phyloP scores from a whole-genome alignment of 1,140 invertebrate species.

The Spodoptera litura region DNA sequence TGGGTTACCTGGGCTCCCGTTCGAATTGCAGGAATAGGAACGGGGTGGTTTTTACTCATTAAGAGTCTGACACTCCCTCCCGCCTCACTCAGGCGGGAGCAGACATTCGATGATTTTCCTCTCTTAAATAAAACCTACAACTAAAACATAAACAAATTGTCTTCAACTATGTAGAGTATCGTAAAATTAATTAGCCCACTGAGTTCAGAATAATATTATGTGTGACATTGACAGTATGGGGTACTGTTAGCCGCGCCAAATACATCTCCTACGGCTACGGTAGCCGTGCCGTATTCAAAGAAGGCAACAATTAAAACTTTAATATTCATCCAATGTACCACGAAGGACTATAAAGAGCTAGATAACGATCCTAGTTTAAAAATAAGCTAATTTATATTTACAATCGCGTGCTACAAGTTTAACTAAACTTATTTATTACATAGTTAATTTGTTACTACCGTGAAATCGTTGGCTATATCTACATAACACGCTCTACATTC shows the following conservation, averaged over 20 bases:
- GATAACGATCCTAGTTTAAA: slow-evolving; percentile 48
- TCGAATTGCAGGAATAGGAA: too few relatives aligned
- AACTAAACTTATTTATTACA: slow-evolving; percentile 24
- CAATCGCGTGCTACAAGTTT: slow-evolving; percentile 35
- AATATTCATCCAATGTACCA: slow-evolving; percentile 68
- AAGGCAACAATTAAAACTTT: slow-evolving; percentile 75
- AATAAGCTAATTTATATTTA: slow-evolving; percentile 46
- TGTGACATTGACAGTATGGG: slow-evolving; percentile 66
- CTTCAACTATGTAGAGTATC: not conserved
- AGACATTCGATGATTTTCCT: too few relatives aligned
- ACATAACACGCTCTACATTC: too few relatives aligned
- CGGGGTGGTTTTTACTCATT: too few relatives aligned
- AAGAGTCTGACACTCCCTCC: too few relatives aligned
- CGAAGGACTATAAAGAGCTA: slow-evolving; percentile 41
- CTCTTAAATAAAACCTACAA: too few relatives aligned
- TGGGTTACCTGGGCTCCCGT: too few relatives aligned
- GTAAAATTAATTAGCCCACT: slow-evolving; percentile 41
- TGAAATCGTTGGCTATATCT: not conserved
- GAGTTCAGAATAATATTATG: slow-evolving; percentile 31
- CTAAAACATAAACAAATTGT: not conserved
- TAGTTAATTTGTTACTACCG: slow-evolving; percentile 16
- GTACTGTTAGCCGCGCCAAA: slow-evolving; percentile 76
- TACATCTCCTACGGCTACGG: slow-evolving; percentile 44
- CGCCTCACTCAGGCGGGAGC: too few relatives aligned
- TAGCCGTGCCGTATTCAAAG: slow-evolving; percentile 61